Evolutionary conservation across 35 echinoderm and acorn worm genomes (phyloP).

Genomic region (Anneissia japonica): DNA sequence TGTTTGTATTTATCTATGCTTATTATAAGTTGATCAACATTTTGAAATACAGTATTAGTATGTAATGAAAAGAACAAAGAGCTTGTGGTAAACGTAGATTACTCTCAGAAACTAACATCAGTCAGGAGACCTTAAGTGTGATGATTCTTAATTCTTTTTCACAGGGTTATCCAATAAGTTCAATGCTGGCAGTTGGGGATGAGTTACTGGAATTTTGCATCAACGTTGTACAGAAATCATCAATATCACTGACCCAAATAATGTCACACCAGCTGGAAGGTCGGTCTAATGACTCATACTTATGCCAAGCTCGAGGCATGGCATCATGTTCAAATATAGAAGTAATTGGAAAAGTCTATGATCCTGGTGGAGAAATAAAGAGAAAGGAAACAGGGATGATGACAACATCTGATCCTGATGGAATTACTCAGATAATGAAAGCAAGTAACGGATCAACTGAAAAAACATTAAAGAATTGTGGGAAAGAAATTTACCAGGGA

Average conservation of each 20-base stretch:
- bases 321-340: too few relatives aligned
- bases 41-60: too few relatives aligned
- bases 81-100: too few relatives aligned
- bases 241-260: not conserved
- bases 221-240: not conserved
- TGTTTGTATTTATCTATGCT: too few relatives aligned
- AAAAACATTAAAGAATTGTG: not conserved
- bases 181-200: not conserved
- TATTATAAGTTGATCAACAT: too few relatives aligned
- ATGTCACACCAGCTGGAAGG: not conserved
- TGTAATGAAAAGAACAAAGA: too few relatives aligned
- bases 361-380: not conserved
- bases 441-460: not conserved
- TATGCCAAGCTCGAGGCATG: too few relatives aligned
- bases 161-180: not conserved
- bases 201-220: not conserved
- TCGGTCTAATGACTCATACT: not conserved
- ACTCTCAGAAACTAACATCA: too few relatives aligned
- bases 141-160: too few relatives aligned
- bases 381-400: not conserved
- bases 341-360: too few relatives aligned
- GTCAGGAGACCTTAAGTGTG: too few relatives aligned
- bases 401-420: not conserved
- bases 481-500: not conserved
- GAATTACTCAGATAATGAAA: too few relatives aligned